Evolutionary conservation across 2,113 vertebrate species (phyloP).

Genomic region (Henicopernis longicauda): DNA sequence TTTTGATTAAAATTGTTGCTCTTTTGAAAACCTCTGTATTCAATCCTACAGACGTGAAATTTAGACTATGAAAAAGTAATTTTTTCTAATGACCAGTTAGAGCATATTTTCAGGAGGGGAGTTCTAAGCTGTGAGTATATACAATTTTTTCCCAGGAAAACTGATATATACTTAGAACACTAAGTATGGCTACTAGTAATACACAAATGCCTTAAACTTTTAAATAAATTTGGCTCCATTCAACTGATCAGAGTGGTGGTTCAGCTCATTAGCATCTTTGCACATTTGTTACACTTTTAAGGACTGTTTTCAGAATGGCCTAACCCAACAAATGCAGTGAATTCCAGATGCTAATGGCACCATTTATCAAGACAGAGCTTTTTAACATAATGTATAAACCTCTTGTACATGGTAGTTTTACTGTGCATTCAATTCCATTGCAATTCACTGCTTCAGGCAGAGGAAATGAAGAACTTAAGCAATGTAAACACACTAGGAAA

Average conservation of each 20-base stretch:
- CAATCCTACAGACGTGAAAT: not conserved
- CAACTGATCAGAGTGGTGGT: constrained; percentile 18
- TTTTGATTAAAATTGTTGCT: not conserved
- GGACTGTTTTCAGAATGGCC: constrained; percentile 57
- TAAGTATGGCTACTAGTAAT: constrained; percentile 13
- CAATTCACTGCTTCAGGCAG: constrained; percentile 62
- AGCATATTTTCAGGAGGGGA: not conserved
- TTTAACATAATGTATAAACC: constrained; percentile 76
- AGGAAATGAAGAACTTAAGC: constrained; percentile 69
- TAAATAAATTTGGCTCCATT: constrained; percentile 41
- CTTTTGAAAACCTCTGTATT: not conserved
- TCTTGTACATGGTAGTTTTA: constrained; percentile 66
- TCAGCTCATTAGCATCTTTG: constrained; percentile 70
- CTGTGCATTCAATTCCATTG: constrained; percentile 66
- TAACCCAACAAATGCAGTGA: constrained; percentile 48
- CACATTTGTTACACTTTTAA: constrained; percentile 72
- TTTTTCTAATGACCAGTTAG: not conserved
- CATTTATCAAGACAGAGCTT: constrained; percentile 72
- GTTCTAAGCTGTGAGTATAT: not conserved
- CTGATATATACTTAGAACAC: constrained; percentile 40
- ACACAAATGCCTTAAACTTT: constrained; percentile 44
- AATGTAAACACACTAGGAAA: constrained; percentile 67
- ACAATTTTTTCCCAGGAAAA: constrained; percentile 1
- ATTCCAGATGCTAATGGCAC: constrained; percentile 72
- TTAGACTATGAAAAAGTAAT: not conserved